Evolutionary conservation across 1,140 invertebrate genomes (phyloP), one percentile per base, ranked within the genome.

Genomic region (Rhyacophila brunnea): DNA sequence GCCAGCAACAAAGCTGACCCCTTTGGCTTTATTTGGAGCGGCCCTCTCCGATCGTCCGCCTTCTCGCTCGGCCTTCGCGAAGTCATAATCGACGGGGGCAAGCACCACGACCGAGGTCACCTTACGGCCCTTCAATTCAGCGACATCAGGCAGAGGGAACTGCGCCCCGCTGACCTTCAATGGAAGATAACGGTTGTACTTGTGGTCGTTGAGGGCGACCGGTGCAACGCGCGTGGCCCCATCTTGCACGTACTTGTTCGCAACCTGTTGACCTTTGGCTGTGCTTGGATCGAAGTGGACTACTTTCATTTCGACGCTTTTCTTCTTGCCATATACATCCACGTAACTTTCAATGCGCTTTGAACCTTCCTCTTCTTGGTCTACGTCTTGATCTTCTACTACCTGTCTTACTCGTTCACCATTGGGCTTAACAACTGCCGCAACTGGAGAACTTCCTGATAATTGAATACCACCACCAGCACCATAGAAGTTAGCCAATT

Each of bases 71-170:
- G 73, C 73, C 54, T 74, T 73, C 59, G 77, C 60, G 58, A 80
- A 78, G 65, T 83, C 82, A 65, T 87, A 85, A 68, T 88, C 83
- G 1, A 92, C 87, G 0, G 90, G 90, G 1, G 90, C 89, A 49
- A 92, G 71, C 5, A 92, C 89, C 1, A 92, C 90, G 2, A 92
- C 89, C 65, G 88, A 91, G 1, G 87, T 87, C 3, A 92, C 86
- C 68, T 82, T 85, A 66, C 87, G 86, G 32, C 87, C 88, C 64
- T 81, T 81, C 7, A 92, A 69, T 67, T 88, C 85, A 1, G 85
- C 81, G 15, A 84, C 85, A 68, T 91, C 86, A 2, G 90, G 89
- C 28, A 92, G 81, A 6, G 90, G 90, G 67, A 92, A 92, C 49
- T 89, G 85, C n/a, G 88, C 84, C 0, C 90, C 90, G 63, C 83